These are phyloP conservation scores for Agrochola lychnidis DNA, from an alignment of 2,888 invertebrate genomes.

Conservation along the genomic window DNA sequence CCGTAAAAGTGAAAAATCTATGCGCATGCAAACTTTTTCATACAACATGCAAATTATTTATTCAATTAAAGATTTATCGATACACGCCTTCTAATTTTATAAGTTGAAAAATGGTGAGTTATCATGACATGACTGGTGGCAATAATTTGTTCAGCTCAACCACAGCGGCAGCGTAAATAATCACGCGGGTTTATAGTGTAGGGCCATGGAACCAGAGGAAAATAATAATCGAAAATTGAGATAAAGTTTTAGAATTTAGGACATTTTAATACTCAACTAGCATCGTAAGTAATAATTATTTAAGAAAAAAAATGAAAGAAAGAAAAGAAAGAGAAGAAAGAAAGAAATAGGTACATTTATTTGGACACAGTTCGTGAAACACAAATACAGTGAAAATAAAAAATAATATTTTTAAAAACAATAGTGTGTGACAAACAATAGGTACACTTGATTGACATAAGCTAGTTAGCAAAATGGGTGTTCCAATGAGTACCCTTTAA, in stretches of 20 bases:
- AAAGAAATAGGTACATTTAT: too few relatives aligned
- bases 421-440: too few relatives aligned
- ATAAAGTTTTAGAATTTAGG: background rate
- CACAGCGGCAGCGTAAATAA: slow-evolving; percentile 45
- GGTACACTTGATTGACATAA: too few relatives aligned
- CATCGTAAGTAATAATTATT: background rate
- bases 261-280: background rate
- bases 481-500: background rate
- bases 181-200: background rate
- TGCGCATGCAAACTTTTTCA: slow-evolving; percentile 36
- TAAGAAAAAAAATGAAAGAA: background rate
- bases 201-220: slow-evolving; percentile 26
- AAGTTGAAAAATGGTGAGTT: slow-evolving; percentile 45
- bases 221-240: background rate
- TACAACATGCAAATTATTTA: slow-evolving; percentile 56
- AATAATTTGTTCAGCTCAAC: slow-evolving; percentile 42
- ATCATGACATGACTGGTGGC: slow-evolving; percentile 24
- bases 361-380: too few relatives aligned
- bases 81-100: slow-evolving; percentile 34
- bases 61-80: slow-evolving; percentile 56
- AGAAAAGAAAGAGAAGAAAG: too few relatives aligned
- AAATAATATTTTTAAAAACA: too few relatives aligned
- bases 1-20: slow-evolving; percentile 21
- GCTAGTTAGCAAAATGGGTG: background rate
- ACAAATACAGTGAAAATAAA: too few relatives aligned